Evolutionary conservation across 1,140 invertebrate genomes (phyloP).

Genomic region (Galendromus occidentalis): DNA sequence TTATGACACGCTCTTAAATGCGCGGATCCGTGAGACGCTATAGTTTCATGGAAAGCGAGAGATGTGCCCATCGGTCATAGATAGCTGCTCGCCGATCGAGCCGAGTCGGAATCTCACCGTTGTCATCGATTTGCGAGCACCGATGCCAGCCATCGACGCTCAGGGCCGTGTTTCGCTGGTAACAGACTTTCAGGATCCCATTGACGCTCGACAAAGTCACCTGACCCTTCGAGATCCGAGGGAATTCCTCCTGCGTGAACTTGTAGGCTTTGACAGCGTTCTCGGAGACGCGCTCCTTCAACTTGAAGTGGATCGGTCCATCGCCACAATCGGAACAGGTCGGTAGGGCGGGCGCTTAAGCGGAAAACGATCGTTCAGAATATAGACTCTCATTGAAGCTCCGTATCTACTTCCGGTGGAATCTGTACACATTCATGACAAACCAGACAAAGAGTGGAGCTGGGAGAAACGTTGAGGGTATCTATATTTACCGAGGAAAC

Average conservation of each 20-base stretch:
- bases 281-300: background rate
- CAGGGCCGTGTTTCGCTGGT: background rate
- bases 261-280: background rate
- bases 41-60: background rate
- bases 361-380: background rate
- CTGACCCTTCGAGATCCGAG: background rate
- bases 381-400: background rate
- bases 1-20: background rate
- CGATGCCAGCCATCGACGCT: background rate
- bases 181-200: background rate
- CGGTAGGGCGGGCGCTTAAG: background rate
- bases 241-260: background rate
- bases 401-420: background rate
- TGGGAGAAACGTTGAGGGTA: background rate
- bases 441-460: background rate
- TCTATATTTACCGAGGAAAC: conserved; percentile 6
- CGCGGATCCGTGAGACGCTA: background rate
- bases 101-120: background rate
- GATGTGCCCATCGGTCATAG: background rate
- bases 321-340: background rate
- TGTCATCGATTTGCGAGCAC: background rate
- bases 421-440: background rate
- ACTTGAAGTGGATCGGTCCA: background rate
- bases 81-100: background rate
- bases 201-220: background rate